phyloP scores from a whole-genome alignment of 1,140 invertebrate species.

The Apis laboriosa region DNA sequence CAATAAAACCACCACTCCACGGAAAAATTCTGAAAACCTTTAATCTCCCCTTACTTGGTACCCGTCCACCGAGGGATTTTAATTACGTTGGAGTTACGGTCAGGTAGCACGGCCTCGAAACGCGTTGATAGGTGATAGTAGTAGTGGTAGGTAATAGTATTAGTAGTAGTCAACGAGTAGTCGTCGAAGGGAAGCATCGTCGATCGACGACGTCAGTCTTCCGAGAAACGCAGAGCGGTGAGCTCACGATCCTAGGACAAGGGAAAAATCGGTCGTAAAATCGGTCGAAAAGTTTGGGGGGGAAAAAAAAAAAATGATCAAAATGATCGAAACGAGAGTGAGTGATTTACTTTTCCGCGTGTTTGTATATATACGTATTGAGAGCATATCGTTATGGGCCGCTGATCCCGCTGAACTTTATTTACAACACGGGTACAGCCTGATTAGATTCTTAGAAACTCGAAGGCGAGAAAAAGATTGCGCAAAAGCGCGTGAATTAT shows the following conservation, averaged over 20 bases:
- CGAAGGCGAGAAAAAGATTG: slow-evolving; percentile 25
- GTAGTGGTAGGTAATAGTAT: not conserved
- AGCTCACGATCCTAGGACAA: too few species aligned
- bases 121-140: not conserved
- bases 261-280: too few species aligned
- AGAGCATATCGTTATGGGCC: slow-evolving; percentile 29
- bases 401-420: slow-evolving; percentile 40
- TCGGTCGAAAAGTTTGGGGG: too few species aligned
- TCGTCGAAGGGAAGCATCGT: not conserved
- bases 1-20: not conserved
- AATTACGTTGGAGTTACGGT: not conserved
- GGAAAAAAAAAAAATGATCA: too few species aligned
- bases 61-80: not conserved
- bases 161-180: not conserved
- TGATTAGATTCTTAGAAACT: slow-evolving; percentile 24
- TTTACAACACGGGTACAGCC: slow-evolving; percentile 9
- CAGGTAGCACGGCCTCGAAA: not conserved
- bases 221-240: not conserved
- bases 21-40: not conserved
- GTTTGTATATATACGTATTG: not conserved
- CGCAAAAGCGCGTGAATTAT: slow-evolving; percentile 13
- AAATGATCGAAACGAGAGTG: slow-evolving; percentile 6
- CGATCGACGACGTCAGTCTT: not conserved
- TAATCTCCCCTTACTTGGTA: not conserved
- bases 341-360: slow-evolving; percentile 40